These are phyloP conservation scores for Alsophila aescularia DNA, from an alignment of 2,888 invertebrate species.

Conservation along the genomic window DNA sequence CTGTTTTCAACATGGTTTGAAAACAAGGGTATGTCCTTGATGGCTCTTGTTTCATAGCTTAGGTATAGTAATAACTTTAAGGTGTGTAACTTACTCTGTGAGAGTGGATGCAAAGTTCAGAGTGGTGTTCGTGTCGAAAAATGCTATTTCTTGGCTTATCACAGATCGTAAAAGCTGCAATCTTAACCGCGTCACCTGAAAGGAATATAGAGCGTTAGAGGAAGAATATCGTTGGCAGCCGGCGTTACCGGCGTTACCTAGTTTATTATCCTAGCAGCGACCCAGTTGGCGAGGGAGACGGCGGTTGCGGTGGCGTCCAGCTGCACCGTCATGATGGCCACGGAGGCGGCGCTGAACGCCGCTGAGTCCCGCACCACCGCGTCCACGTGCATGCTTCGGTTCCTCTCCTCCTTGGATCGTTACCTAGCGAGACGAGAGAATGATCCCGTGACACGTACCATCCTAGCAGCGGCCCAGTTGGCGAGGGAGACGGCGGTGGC, in stretches of 20 bases:
- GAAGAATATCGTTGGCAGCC: background rate
- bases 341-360: slow-evolving; percentile 79
- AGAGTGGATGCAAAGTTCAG: slow-evolving; percentile 88
- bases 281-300: slow-evolving; percentile 82
- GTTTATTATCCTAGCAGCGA: slow-evolving; percentile 81
- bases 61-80: background rate
- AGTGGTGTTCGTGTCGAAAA: slow-evolving; percentile 88
- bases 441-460: too few relatives aligned
- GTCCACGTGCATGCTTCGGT: too few relatives aligned
- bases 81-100: slow-evolving; percentile 85
- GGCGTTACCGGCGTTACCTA: too few relatives aligned
- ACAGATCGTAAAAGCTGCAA: slow-evolving; percentile 85
- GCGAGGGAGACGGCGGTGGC: too few relatives aligned
- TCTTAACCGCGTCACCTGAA: slow-evolving; percentile 85
- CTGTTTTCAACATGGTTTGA: too few relatives aligned
- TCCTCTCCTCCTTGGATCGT: too few relatives aligned
- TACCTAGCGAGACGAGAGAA: too few relatives aligned
- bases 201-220: background rate
- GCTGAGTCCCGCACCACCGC: slow-evolving; percentile 81
- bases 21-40: too few relatives aligned
- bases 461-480: too few relatives aligned
- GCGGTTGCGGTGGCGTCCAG: slow-evolving; percentile 78
- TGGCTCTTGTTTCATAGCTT: too few relatives aligned
- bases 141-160: slow-evolving; percentile 88
- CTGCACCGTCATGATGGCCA: slow-evolving; percentile 77